Evolutionary conservation across 35 echinoderm and acorn worm species (phyloP), one percentile per base, ranked within the genome.

Genomic region (Diadema setosum): DNA sequence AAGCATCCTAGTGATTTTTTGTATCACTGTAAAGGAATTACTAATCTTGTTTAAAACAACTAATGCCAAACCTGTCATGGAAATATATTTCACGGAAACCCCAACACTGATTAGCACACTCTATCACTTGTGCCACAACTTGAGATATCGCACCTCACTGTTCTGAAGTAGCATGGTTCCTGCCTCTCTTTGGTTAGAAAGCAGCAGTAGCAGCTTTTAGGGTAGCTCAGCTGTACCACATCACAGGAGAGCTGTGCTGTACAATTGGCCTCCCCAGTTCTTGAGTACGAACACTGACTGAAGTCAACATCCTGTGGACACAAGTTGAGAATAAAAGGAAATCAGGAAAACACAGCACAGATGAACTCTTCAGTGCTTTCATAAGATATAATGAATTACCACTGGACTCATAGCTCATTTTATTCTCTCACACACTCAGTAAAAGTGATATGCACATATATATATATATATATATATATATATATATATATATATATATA

Each of bases 191-290:
- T 60, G 2, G 87, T 81, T 18, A 90, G 39, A 37, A 82, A 82
- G 87, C 87, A 90, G 60, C 87, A 90, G 74, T 82, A 90, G 59
- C 87, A 90, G 4, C 48, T 90, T 40, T 81, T 82, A 26, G 80
- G 55, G 24, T 43, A 59, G 52, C 87, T 90, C 18, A 90, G 49
- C 29, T 80, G 57, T 11, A 27, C 81, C 12, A 61, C 33, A 46
- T 50, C 63, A 35, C 74, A 86, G 2, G 33, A 65, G 6, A 86
- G 24, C 21, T 46, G 58, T 45, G 32, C 34, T 43, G 48, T 45
- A 74, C 88, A 90, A 46, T 90, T 82, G 2, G 81, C 81, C 12
- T 44, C n/a, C 17, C 88, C 88, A 0, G 64, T n/a, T 14, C 64
- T 55, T 16, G 88, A 83, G 45, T 83, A 82, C 29, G 81, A 67